Evolutionary conservation across 1,140 invertebrate species (phyloP).

Genomic region (Pseudomyrmex concolor): DNA sequence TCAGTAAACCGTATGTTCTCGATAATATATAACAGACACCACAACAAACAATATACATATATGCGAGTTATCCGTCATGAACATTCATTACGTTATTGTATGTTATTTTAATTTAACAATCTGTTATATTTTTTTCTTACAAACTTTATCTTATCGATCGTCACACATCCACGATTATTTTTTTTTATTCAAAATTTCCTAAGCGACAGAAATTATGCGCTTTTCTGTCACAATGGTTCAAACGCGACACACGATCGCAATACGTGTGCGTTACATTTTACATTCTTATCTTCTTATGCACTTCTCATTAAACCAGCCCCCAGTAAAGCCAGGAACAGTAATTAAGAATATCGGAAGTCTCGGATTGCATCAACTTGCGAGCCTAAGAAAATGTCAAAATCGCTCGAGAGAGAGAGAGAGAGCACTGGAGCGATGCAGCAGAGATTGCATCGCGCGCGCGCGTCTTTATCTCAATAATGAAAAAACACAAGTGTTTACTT

Average conservation of each 20-base stretch:
- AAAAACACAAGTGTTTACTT: neutral
- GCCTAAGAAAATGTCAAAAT: conserved; percentile 13
- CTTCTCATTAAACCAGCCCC: conserved; percentile 59
- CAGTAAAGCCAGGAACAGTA: neutral
- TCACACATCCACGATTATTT: conserved; percentile 3
- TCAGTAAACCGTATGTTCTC: no score
- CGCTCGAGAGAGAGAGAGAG: neutral
- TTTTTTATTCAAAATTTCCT: neutral
- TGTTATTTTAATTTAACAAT: no score
- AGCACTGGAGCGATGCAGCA: neutral
- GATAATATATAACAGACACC: no score
- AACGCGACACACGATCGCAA: no score
- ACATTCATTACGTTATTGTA: no score
- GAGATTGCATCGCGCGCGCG: neutral
- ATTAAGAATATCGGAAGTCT: conserved; percentile 26
- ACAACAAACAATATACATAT: no score
- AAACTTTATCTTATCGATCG: neutral
- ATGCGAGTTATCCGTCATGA: no score
- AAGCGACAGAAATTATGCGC: neutral
- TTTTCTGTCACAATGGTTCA: no score
- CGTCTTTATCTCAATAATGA: neutral
- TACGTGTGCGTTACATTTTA: neutral
- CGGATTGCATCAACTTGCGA: neutral
- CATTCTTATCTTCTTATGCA: conserved; percentile 52
- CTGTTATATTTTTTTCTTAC: no score